Conservation (phyloP, 2,888 invertebrate species). For the Smittia sp. region DNA sequence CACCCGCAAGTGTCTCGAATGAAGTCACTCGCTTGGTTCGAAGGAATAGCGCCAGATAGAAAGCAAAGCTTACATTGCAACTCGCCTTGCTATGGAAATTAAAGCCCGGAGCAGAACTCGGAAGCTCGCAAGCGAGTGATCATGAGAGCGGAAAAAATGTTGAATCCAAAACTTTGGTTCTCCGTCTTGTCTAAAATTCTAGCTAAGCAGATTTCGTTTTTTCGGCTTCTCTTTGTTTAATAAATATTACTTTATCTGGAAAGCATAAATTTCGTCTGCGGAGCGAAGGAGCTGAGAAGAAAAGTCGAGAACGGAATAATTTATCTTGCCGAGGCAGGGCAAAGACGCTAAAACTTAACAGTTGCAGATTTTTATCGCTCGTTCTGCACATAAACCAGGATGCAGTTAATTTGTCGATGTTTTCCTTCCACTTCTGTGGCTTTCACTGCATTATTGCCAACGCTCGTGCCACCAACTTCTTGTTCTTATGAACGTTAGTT, state of each 20-base stretch:
- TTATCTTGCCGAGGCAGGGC: background rate
- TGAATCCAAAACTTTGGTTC: background rate
- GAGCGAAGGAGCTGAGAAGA: background rate
- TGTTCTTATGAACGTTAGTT: too few species aligned
- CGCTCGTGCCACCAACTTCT: too few species aligned
- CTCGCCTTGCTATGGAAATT: background rate
- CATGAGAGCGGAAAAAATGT: background rate
- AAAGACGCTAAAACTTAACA: background rate
- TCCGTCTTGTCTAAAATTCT: background rate
- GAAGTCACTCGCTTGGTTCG: background rate
- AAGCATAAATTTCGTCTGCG: conserved; percentile 2
- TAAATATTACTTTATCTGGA: conserved; percentile 27
- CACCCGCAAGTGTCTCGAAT: background rate
- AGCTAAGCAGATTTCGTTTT: background rate
- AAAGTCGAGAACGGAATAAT: background rate
- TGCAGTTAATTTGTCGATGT: background rate
- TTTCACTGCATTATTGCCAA: too few species aligned
- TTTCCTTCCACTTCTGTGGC: too few species aligned
- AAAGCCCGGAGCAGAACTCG: background rate
- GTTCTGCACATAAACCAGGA: background rate
- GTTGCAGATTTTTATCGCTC: background rate
- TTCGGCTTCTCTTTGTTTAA: conserved; percentile 17
- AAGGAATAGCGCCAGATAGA: too few species aligned
- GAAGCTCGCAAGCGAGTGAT: background rate
- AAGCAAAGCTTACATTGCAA: too few species aligned